These are phyloP conservation scores for Caenorhabditis imperialis DNA, from an alignment of 2,888 invertebrate species.

Conservation along the genomic window DNA sequence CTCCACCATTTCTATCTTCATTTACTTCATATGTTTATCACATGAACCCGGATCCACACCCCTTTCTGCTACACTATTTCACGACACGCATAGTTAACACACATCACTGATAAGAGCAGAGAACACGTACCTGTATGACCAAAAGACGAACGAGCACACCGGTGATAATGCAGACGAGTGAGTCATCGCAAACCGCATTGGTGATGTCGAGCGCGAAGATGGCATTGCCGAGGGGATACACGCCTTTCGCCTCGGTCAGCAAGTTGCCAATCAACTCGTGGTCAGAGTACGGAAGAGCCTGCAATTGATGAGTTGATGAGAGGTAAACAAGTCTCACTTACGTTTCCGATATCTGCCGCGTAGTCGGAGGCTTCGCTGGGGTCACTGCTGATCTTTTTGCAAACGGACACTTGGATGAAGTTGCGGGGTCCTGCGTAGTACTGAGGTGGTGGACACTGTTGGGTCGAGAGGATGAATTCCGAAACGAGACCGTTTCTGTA, in stretches of 20 bases:
- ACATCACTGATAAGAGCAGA: too few relatives aligned
- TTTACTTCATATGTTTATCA: too few relatives aligned
- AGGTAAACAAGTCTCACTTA: conserved; percentile 15
- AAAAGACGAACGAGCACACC: conserved; percentile 57
- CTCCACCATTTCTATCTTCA: too few relatives aligned
- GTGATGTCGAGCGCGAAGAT: conserved; percentile 54
- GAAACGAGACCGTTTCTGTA: conserved; percentile 51
- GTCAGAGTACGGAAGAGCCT: conserved; percentile 61
- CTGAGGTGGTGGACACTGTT: conserved; percentile 49
- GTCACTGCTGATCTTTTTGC: conserved; percentile 58
- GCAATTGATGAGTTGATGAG: conserved; percentile 15
- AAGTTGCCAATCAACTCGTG: conserved; percentile 59
- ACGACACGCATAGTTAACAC: too few relatives aligned
- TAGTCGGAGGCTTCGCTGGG: conserved; percentile 52
- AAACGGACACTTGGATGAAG: conserved; percentile 59
- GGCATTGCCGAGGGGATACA: conserved; percentile 56
- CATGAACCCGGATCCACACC: too few relatives aligned
- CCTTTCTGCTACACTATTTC: too few relatives aligned
- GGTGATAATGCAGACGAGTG: conserved; percentile 55
- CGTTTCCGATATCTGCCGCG: conserved; percentile 58
- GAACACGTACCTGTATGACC: conserved; percentile 54
- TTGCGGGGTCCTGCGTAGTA: conserved; percentile 53
- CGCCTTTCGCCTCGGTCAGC: conserved; percentile 53
- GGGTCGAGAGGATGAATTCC: conserved; percentile 57
- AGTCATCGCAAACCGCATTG: conserved; percentile 55